phyloP scores from a whole-genome alignment of 1,140 invertebrate genomes.

The Oryctes rhinoceros region DNA sequence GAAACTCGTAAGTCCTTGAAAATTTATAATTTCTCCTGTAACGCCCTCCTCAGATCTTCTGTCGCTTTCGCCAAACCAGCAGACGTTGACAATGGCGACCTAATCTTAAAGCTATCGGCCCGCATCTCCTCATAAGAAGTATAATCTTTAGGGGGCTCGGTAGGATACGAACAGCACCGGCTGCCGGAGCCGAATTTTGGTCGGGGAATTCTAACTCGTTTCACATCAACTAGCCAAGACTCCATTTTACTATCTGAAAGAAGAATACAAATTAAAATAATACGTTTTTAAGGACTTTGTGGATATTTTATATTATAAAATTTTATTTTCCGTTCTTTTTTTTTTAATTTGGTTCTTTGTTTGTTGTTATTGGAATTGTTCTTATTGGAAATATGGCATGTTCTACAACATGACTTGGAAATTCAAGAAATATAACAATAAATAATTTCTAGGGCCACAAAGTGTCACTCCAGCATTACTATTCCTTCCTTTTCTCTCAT shows the following conservation, averaged over 20 bases:
- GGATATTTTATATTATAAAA: no score
- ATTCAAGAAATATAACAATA: no score
- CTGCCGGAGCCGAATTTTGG: conserved; percentile 77
- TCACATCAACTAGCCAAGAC: conserved; percentile 82
- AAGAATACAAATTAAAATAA: no score
- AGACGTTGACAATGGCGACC: conserved; percentile 52
- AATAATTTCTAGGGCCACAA: no score
- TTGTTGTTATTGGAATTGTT: no score
- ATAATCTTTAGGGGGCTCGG: conserved; percentile 74
- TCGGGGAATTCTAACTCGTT: conserved; percentile 80
- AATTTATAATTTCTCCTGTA: conserved; percentile 77
- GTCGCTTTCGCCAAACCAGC: conserved; percentile 74
- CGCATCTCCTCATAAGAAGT: conserved; percentile 62
- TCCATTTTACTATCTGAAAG: conserved; percentile 67
- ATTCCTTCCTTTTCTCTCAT: no score
- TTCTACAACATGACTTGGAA: no score
- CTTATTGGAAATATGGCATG: no score
- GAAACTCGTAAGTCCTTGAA: not conserved
- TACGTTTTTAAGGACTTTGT: no score
- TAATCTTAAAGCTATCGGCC: conserved; percentile 60
- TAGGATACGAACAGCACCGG: conserved; percentile 62
- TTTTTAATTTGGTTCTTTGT: no score
- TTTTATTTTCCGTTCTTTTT: no score
- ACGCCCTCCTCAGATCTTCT: conserved; percentile 74
- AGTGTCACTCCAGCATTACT: no score